These are phyloP conservation scores for Drosophila ficusphila DNA, from an alignment of 1,140 invertebrate genomes.

Conservation along the genomic window DNA sequence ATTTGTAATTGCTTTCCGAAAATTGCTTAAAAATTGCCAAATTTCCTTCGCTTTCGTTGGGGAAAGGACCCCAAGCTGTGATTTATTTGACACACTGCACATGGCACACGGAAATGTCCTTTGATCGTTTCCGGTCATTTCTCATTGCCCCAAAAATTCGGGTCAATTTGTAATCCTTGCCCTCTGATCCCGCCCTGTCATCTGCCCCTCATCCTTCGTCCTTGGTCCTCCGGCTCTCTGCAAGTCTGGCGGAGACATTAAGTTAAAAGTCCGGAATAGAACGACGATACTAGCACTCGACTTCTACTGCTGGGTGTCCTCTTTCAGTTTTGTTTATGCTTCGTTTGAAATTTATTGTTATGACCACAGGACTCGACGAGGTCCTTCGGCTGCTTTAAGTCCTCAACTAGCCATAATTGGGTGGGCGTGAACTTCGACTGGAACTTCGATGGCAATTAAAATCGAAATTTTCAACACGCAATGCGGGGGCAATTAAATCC, in stretches of 20 bases:
- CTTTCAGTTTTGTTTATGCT: conserved; percentile 9
- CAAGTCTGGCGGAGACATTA: conserved; percentile 23
- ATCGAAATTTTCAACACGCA: conserved; percentile 21
- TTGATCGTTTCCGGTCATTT: conserved; percentile 37
- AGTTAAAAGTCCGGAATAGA: conserved; percentile 20
- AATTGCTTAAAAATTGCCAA: conserved; percentile 10
- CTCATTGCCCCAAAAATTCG: conserved; percentile 25
- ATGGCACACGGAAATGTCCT: conserved; percentile 30
- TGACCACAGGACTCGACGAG: conserved; percentile 18
- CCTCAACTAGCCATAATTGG: conserved; percentile 23
- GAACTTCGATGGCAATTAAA: conserved; percentile 34
- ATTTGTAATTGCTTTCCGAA: conserved; percentile 20
- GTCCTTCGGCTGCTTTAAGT: conserved; percentile 11
- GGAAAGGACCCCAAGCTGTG: neutral
- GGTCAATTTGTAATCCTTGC: conserved; percentile 35
- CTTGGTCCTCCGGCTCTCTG: neutral
- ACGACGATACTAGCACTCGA: neutral
- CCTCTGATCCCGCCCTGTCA: neutral
- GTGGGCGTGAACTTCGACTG: conserved; percentile 10
- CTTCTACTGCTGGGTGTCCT: neutral
- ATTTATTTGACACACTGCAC: conserved; percentile 34
- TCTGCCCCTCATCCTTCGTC: too few species aligned
- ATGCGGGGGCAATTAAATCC: conserved; percentile 6
- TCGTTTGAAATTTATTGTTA: conserved; percentile 44
- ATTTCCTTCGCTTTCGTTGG: conserved; percentile 6